Evolutionary conservation across 2,797 vertebrate species (phyloP), one percentile per base, ranked within the genome.

Genomic region (Acanthiza pusilla): DNA sequence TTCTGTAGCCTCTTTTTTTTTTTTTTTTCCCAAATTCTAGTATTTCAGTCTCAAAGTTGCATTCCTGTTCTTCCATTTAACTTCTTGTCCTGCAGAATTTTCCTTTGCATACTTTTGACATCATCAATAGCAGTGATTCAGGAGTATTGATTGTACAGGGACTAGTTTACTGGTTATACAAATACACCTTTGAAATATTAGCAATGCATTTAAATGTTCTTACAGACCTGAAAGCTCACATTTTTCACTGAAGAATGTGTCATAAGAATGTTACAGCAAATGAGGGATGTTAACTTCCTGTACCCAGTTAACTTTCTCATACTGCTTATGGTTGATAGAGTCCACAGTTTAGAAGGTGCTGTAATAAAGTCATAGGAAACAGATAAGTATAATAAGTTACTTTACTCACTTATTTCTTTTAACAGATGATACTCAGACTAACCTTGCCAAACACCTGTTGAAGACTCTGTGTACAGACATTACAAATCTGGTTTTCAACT

Each of bases 401-500:
- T 91, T 53, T 50, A 80, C 92, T 94, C 66, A 50, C 43, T n/a
- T 38, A 45, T 34, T 91, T 97, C 25, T 97, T 96, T 97, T 96
- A 54, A 83, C 97, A 99, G 99, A 99, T 97, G 99, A 99, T 48
- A 98, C 98, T 51, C 99, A 99, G 94, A 91, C 96, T 71, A 97
- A 98, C 89, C 98, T 99, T 61, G 97, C 97, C 82, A 99, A 98
- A 82, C 99, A 99, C 73, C 86, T 99, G 71, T 97, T 99, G 97
- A 99, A 98, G 97, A 99, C 98, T 1, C 92, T 99, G 66, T 99
- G 99, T 95, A 98, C 99, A 9, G 98, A 99, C 34, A 97, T 99
- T 93, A 98, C 99, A 82, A 99, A 99, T 97, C 98, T 99, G 80
- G 98, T 99, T 96, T 98, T 99, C 89, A 99, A 98, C 98, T 99